Base-by-base conservation (phyloP, 1,140 invertebrate genomes). In the Musca vetustissima region DNA sequence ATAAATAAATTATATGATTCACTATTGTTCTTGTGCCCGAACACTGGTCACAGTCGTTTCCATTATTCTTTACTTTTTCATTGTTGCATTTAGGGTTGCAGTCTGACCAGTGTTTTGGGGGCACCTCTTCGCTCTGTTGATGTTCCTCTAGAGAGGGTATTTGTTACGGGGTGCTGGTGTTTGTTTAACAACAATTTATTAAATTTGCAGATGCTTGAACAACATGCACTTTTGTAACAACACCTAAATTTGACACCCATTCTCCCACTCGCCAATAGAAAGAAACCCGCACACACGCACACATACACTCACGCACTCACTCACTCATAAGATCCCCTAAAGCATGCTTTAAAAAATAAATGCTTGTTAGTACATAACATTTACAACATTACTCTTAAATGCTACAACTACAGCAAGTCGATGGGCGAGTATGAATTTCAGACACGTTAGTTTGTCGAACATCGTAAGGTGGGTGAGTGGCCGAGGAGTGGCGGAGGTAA, bases 1-100 rank as follows among this genome's bases (percentile, higher is more conserved):
- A 59, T 59, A 59, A 59, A 59, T 59, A 59, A 59, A 59, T 59
- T 59, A 59, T 59, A 32, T 59, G 55, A n/a, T 59, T 32, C n/a
- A 32, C 9, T 32, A n/a, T 32, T n/a, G 21, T 15, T 21, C 36
- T 43, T 43, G 36, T 43, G 11, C 1, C 36, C 36, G 36, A 43
- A 43, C 13, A 43, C 36, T 43, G 11, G 36, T 11, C 36, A 43
- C 36, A 43, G 36, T 43, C 36, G 36, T 43, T 43, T 43, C 36
- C 36, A 43, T 43, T 43, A 43, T 43, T 43, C 36, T 43, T 8
- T 1, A 43, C 7, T 43, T 43, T 43, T 43, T 13, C 9, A n/a
- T 14, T 28, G 55, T 28, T 28, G 25, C 36, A 43, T 43, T 43
- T 43, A 43, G 49, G 49, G 49, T 52, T 52, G 49, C 13, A 11